phyloP scores from a whole-genome alignment of 2,113 vertebrate genomes.

The Collichthys lucidus region DNA sequence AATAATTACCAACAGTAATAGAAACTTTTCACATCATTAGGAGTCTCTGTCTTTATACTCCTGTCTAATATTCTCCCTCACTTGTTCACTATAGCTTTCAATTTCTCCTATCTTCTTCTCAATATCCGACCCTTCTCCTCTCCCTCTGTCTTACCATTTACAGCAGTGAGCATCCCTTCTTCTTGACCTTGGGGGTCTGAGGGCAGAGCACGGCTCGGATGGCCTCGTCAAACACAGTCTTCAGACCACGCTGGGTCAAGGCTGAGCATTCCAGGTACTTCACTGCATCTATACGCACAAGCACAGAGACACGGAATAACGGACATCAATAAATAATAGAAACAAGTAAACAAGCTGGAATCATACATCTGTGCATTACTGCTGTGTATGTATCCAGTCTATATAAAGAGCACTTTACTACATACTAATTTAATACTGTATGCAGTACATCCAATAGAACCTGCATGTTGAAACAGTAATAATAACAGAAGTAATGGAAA shows the following conservation, averaged over 20 bases:
- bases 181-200: constrained; percentile 86
- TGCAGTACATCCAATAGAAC: neutral
- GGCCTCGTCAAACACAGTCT: constrained; percentile 94
- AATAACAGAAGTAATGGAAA: no score
- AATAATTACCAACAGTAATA: constrained; percentile 5
- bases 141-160: constrained; percentile 75
- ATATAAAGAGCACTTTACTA: neutral
- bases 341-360: neutral
- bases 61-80: neutral
- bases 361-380: neutral
- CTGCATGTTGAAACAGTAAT: neutral
- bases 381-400: neutral
- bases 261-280: constrained; percentile 95
- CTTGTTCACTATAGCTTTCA: neutral
- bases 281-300: constrained; percentile 84
- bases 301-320: neutral
- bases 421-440: no score
- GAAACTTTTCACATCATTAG: neutral
- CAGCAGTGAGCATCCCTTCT: constrained; percentile 86
- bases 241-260: constrained; percentile 91
- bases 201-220: constrained; percentile 93
- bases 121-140: neutral
- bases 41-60: neutral
- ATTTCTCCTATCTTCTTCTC: neutral
- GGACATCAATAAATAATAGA: neutral